Conservation (phyloP, 2,113 vertebrate genomes). For the Neopipo cinnamomea region DNA sequence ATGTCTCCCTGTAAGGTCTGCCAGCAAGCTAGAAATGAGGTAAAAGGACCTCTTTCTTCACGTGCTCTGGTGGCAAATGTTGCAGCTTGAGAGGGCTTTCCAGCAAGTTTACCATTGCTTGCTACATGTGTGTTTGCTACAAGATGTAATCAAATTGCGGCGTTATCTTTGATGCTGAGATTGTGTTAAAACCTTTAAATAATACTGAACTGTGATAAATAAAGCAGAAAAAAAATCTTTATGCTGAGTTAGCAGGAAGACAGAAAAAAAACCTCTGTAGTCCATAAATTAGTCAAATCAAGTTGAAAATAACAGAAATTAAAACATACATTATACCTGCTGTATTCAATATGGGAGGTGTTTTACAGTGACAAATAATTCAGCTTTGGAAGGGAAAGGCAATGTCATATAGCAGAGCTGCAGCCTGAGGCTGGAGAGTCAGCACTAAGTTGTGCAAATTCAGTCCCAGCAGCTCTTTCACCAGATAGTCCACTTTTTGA, state of each 20-base stretch:
- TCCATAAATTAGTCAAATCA: neutral
- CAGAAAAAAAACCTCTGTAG: neutral
- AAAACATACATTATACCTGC: neutral
- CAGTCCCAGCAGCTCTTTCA: neutral
- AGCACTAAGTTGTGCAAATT: neutral
- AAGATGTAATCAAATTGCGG: neutral
- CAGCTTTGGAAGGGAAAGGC: neutral
- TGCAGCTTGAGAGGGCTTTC: neutral
- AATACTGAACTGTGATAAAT: neutral
- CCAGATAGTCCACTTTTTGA: neutral
- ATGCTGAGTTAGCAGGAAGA: neutral
- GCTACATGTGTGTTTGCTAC: neutral
- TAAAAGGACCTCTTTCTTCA: neutral
- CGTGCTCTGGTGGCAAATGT: rapidly evolving
- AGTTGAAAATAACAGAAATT: neutral
- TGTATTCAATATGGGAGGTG: neutral
- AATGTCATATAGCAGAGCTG: neutral
- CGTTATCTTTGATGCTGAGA: neutral
- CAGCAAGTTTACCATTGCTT: neutral
- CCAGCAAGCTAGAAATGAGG: neutral
- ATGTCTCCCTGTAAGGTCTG: neutral
- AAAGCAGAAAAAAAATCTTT: neutral
- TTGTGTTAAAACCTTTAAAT: neutral
- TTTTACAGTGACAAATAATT: neutral
- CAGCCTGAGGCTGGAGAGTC: neutral